Base-by-base conservation (phyloP, 2,797 vertebrate genomes). In the Acipenser ruthenus region DNA sequence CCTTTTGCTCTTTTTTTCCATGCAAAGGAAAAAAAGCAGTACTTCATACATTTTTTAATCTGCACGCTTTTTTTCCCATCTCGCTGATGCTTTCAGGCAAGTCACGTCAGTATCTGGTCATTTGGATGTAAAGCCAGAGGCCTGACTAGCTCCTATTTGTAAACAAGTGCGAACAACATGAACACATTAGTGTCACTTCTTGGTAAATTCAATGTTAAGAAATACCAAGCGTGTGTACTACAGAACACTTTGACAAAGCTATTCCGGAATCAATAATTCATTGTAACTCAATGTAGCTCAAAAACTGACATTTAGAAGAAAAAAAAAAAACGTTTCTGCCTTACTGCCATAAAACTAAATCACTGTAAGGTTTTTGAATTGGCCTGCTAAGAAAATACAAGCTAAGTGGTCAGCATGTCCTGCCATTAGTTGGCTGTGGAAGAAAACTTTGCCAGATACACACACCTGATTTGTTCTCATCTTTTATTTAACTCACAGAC, bases 1-100 rank as follows among this genome's bases (percentile, higher is more conserved):
- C 78, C 75, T 82, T 89, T 88, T 87, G 77, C 79, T 84, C 71
- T 78, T 84, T 77, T 85, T 37, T 82, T 84, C 82, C 89, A 75
- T 83, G 83, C 79, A 62, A 74, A 80, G 78, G 81, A 84, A 88
- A 87, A 83, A 80, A 85, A 79, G 75, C 82, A 80, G 84, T 81
- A 89, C 86, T 84, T 90, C 89, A 92, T 93, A 83, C 89, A 92
- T 93, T 91, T 93, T 90, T 93, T 86, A 92, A 90, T 83, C 81
- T 52, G 73, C 79, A 78, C 70, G 69, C 78, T 86, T 78, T 76
- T 80, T 67, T 77, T 67, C 70, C 70, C 70, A 67, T 65, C 73
- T 74, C 74, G 68, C 77, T 67, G 68, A 72, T 75, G 80, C 83
- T 87, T 85, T 87, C 80, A 83, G 86, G 83, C 69, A 64, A 83